phyloP scores from a whole-genome alignment of 2,113 vertebrate species.

The Syrrhaptes paradoxus region DNA sequence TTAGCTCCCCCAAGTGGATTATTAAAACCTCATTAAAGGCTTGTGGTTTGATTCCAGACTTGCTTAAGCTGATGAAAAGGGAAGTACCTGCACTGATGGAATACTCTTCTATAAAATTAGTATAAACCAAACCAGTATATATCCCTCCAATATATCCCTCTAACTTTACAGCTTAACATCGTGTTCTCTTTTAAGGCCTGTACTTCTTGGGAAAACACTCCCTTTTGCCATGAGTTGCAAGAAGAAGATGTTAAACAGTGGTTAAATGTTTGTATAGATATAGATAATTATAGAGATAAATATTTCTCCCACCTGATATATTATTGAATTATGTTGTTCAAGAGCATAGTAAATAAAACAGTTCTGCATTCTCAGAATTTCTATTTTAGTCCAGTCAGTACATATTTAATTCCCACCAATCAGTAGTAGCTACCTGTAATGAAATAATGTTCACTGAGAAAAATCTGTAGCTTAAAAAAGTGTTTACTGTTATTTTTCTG shows the following conservation, averaged over 20 bases:
- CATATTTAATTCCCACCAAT: background rate
- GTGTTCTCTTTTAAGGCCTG: background rate
- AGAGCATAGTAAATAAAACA: background rate
- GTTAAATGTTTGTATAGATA: background rate
- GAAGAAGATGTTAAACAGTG: background rate
- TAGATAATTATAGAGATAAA: background rate
- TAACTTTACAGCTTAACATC: background rate
- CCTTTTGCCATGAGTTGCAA: background rate
- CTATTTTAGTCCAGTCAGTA: background rate
- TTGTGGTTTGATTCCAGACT: background rate
- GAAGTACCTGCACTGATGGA: background rate
- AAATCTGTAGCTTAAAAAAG: background rate
- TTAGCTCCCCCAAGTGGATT: conserved; percentile 64
- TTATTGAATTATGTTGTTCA: background rate
- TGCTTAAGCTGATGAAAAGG: background rate
- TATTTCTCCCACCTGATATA: background rate
- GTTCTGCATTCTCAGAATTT: background rate
- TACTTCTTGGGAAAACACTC: background rate
- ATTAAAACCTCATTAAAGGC: conserved; percentile 31
- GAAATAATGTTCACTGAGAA: background rate
- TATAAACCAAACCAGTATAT: background rate
- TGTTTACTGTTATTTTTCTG: background rate
- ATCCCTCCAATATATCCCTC: background rate
- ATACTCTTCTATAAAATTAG: background rate
- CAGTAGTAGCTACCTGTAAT: background rate